Percentiles rank a stretch among this genome's conserved stretches.
phyloP scores from a whole-genome alignment of 2,113 vertebrate genomes.

The Phyllostomus hastatus region DNA sequence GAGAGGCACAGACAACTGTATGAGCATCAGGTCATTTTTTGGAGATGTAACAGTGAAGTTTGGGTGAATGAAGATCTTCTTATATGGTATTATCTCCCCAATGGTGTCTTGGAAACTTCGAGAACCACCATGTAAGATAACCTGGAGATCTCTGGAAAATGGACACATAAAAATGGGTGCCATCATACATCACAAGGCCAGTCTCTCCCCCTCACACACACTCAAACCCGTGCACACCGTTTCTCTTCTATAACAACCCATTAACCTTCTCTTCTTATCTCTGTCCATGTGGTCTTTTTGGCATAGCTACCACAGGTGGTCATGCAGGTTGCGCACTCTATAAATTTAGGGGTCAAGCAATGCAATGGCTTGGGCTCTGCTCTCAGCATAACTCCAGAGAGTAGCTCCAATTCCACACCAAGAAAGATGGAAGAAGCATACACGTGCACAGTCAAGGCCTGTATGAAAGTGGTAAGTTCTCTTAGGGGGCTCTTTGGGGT shows the following conservation, averaged over 20 bases:
- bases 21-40: slow-evolving; percentile 43
- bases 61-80: slow-evolving; percentile 22
- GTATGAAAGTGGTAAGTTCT: neutral
- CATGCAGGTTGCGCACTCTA: neutral
- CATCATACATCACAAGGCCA: neutral
- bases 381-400: neutral
- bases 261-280: neutral
- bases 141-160: slow-evolving; percentile 21
- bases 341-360: neutral
- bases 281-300: neutral
- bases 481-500: neutral
- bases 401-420: neutral
- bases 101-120: neutral
- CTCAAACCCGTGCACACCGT: neutral
- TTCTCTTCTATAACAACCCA: neutral
- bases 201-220: neutral
- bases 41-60: slow-evolving; percentile 31
- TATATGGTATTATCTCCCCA: slow-evolving; percentile 20
- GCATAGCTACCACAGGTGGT: neutral
- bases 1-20: slow-evolving; percentile 12
- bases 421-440: neutral
- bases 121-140: neutral
- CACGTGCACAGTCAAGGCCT: neutral
- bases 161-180: neutral
- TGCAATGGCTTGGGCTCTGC: neutral